These are phyloP conservation scores for Tokudaia muenninki DNA, from an alignment of 2,797 vertebrate species.

Conservation along the genomic window DNA sequence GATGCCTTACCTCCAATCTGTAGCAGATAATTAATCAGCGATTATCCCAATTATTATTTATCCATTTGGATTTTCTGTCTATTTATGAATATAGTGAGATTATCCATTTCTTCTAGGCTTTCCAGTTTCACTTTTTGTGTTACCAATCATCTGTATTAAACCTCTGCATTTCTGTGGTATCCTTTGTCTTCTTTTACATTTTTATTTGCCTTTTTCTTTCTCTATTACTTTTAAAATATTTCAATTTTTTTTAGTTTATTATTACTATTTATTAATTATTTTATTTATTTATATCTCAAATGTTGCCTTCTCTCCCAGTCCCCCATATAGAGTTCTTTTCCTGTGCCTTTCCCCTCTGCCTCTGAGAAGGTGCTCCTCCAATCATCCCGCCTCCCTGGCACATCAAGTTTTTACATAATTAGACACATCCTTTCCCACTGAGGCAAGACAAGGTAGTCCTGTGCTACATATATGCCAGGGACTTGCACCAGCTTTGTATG, in stretches of 20 bases:
- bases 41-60: neutral
- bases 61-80: neutral
- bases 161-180: neutral
- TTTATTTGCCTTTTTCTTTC: neutral
- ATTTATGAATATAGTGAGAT: neutral
- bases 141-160: neutral
- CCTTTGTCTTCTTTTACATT: neutral
- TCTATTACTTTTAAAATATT: neutral
- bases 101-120: neutral
- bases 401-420: neutral
- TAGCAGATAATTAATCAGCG: neutral
- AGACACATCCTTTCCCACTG: neutral
- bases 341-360: neutral
- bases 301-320: neutral
- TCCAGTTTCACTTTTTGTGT: neutral
- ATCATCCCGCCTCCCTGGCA: fast-evolving
- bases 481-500: neutral
- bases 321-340: neutral
- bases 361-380: neutral
- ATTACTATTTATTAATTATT: neutral
- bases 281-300: neutral
- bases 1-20: neutral
- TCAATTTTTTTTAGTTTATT: neutral
- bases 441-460: neutral
- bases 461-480: neutral